Percentiles rank a stretch among this genome's conserved stretches.
These are phyloP conservation scores for Pissodes strobi DNA, from an alignment of 1,140 invertebrate species.

Conservation along the genomic window DNA sequence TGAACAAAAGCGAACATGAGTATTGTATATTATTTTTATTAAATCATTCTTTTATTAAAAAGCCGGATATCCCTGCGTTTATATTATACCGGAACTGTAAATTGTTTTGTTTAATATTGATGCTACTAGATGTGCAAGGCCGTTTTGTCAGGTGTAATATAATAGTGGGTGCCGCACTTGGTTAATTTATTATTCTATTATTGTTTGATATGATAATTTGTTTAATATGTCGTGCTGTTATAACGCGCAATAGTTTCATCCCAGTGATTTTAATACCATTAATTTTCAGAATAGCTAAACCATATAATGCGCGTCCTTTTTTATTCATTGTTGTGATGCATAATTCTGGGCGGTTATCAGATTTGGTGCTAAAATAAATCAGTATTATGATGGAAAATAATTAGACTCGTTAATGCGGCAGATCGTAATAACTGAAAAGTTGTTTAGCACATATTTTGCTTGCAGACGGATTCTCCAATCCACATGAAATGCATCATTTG, in stretches of 20 bases:
- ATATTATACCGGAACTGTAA: constrained; percentile 34
- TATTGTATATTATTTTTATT: constrained; percentile 41
- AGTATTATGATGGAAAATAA: too few species aligned
- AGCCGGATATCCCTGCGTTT: constrained; percentile 38
- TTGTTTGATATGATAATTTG: constrained; percentile 41
- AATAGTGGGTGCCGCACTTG: constrained; percentile 28
- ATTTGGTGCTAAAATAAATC: neutral
- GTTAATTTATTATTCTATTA: constrained; percentile 30
- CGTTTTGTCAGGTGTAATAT: constrained; percentile 33
- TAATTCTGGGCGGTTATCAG: constrained; percentile 7
- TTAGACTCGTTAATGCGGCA: too few species aligned
- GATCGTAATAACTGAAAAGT: too few species aligned
- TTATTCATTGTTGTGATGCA: constrained; percentile 13
- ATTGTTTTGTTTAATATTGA: constrained; percentile 40
- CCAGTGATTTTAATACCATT: constrained; percentile 26
- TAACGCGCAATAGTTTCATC: constrained; percentile 33
- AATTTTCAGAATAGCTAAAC: constrained; percentile 21
- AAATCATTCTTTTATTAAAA: constrained; percentile 40
- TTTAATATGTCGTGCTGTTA: constrained; percentile 25
- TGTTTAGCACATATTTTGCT: too few species aligned
- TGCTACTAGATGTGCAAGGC: constrained; percentile 33
- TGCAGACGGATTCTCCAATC: too few species aligned
- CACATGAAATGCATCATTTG: too few species aligned
- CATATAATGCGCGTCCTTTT: constrained; percentile 9
- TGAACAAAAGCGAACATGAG: constrained; percentile 24